These are phyloP conservation scores for Cataglyphis altisquamis DNA, from an alignment of 2,888 invertebrate species.

Conservation along the genomic window DNA sequence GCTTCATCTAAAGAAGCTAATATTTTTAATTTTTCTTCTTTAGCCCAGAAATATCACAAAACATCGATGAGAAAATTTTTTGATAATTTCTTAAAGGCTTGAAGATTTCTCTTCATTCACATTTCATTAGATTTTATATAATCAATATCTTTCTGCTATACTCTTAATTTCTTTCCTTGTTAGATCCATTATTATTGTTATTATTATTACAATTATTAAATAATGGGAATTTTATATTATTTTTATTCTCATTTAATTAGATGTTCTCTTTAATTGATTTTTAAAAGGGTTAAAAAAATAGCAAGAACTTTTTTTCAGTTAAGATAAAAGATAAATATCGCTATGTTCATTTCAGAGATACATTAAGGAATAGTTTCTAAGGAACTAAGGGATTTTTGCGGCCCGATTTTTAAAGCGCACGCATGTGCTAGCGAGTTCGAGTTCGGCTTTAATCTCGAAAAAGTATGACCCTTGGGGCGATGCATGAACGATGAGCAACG, in stretches of 20 bases:
- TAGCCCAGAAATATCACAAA: neutral
- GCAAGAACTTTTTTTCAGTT: neutral
- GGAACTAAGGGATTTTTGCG: neutral
- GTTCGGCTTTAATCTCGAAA: constrained; percentile 54
- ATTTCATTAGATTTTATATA: neutral
- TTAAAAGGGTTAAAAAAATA: neutral
- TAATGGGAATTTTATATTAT: neutral
- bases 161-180: neutral
- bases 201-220: neutral
- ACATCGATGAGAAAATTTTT: neutral
- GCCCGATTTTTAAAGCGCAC: constrained; percentile 24
- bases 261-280: neutral
- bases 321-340: neutral
- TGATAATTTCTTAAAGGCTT: neutral
- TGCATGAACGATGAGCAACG: constrained; percentile 55
- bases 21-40: neutral
- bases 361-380: neutral
- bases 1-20: neutral
- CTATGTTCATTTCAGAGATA: neutral
- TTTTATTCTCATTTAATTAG: neutral
- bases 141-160: neutral
- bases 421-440: constrained; percentile 9
- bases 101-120: neutral
- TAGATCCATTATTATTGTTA: neutral
- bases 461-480: constrained; percentile 47